Evolutionary conservation across 2,888 invertebrate species (phyloP).

Genomic region (Chymomyza procnemis): DNA sequence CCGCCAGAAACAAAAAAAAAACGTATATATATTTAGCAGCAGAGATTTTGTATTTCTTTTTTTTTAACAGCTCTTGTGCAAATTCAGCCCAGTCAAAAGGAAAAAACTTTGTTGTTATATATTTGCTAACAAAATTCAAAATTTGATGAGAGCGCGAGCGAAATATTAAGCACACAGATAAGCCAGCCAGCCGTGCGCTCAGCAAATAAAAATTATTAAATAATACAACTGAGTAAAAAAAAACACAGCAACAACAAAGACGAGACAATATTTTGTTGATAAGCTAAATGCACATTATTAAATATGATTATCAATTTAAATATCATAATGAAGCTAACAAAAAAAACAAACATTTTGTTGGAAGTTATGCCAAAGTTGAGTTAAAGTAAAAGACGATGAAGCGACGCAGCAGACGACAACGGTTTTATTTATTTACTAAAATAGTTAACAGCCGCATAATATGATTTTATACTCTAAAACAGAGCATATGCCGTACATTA

Average conservation of each 20-base stretch:
- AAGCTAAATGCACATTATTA: slow-evolving; percentile 64
- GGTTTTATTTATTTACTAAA: neutral
- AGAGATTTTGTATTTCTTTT: slow-evolving; percentile 40
- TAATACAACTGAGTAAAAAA: slow-evolving; percentile 5
- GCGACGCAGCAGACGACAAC: neutral
- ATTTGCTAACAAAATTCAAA: slow-evolving; percentile 37
- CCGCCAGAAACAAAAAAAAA: slow-evolving; percentile 39
- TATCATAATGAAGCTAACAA: slow-evolving; percentile 32
- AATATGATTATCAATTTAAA: slow-evolving; percentile 42
- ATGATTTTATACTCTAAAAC: slow-evolving; percentile 20
- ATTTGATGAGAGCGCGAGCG: slow-evolving; percentile 23
- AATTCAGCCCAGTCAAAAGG: slow-evolving; percentile 35
- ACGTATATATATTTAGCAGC: slow-evolving; percentile 42
- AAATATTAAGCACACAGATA: slow-evolving; percentile 31
- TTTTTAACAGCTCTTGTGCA: slow-evolving; percentile 60
- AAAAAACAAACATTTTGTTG: neutral
- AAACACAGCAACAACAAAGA: slow-evolving; percentile 13
- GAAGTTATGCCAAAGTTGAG: neutral
- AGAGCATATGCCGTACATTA: too few relatives aligned
- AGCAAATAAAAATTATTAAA: slow-evolving; percentile 55
- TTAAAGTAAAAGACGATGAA: neutral
- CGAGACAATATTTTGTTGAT: slow-evolving; percentile 37
- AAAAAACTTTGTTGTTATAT: slow-evolving; percentile 34
- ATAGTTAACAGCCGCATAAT: slow-evolving; percentile 41
- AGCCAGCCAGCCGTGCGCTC: slow-evolving; percentile 37